Evolutionary conservation across 1,140 invertebrate species (phyloP).

Genomic region (Odontomachus brunneus): DNA sequence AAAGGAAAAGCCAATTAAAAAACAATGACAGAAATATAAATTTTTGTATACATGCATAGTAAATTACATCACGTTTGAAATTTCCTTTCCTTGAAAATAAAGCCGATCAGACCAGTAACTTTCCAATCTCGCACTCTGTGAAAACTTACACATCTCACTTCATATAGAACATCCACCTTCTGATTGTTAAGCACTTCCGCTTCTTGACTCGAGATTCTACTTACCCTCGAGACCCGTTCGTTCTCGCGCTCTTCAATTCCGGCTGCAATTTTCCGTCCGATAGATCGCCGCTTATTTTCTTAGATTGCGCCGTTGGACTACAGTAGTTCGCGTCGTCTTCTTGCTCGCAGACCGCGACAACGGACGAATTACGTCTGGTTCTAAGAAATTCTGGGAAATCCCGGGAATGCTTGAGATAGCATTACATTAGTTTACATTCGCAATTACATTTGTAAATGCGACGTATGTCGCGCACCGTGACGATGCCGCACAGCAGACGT

Average conservation of each 20-base stretch:
- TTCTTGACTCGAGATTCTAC: slow-evolving; percentile 39
- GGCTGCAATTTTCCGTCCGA: slow-evolving; percentile 56
- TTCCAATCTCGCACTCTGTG: neutral
- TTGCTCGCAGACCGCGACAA: slow-evolving; percentile 18
- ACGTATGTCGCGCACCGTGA: neutral
- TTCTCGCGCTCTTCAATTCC: slow-evolving; percentile 42
- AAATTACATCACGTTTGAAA: too few relatives aligned
- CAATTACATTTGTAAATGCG: slow-evolving; percentile 47
- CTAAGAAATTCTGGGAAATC: slow-evolving; percentile 40
- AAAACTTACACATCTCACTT: slow-evolving; percentile 24
- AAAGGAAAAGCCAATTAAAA: too few relatives aligned
- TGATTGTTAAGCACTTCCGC: slow-evolving; percentile 45
- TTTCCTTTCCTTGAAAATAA: slow-evolving; percentile 9
- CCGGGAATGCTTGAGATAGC: neutral
- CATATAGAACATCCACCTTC: slow-evolving; percentile 8
- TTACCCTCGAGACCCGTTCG: slow-evolving; percentile 30
- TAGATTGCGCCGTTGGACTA: slow-evolving; percentile 42
- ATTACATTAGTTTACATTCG: slow-evolving; percentile 34
- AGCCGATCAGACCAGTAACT: neutral
- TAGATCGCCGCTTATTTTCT: slow-evolving; percentile 62
- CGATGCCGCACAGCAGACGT: slow-evolving; percentile 16
- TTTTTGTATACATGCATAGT: too few relatives aligned
- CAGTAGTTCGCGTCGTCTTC: slow-evolving; percentile 7
- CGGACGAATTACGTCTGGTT: slow-evolving; percentile 32
- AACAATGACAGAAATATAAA: too few relatives aligned